Conservation (phyloP, 1,140 invertebrate genomes). For the Drosophila watanabei region DNA sequence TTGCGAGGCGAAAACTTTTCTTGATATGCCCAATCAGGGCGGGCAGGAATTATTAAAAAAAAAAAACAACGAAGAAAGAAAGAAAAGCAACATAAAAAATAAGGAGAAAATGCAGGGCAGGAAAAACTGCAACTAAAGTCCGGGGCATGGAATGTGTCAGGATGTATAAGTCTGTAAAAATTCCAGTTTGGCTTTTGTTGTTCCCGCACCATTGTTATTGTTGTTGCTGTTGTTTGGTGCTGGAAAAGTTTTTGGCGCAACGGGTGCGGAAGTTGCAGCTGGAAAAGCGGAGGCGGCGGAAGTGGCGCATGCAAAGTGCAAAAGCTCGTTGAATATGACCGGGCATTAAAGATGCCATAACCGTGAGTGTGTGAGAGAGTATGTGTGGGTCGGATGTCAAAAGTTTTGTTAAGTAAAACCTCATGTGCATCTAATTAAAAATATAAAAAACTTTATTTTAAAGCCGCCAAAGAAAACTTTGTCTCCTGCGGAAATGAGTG, state of each 20-base stretch:
- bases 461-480: slow-evolving; percentile 81
- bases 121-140: slow-evolving; percentile 44
- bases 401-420: slow-evolving; percentile 80
- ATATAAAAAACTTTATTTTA: slow-evolving; percentile 84
- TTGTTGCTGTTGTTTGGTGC: slow-evolving; percentile 15
- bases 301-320: slow-evolving; percentile 53
- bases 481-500: slow-evolving; percentile 70
- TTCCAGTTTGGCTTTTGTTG: slow-evolving; percentile 58
- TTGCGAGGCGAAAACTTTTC: slow-evolving; percentile 47
- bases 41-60: slow-evolving; percentile 61
- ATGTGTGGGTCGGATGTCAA: slow-evolving; percentile 57
- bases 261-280: slow-evolving; percentile 69
- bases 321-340: slow-evolving; percentile 61
- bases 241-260: slow-evolving; percentile 76
- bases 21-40: slow-evolving; percentile 67
- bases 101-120: slow-evolving; percentile 14
- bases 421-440: slow-evolving; percentile 84
- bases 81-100: background rate
- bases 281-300: slow-evolving; percentile 12
- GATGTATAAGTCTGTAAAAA: slow-evolving; percentile 75
- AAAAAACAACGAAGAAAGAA: background rate
- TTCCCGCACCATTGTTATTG: slow-evolving; percentile 7
- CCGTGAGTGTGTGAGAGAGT: slow-evolving; percentile 24
- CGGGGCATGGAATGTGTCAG: slow-evolving; percentile 58
- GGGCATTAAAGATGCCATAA: slow-evolving; percentile 79